Evolutionary conservation across 2,797 vertebrate genomes (phyloP).

Genomic region (Allobates femoralis): DNA sequence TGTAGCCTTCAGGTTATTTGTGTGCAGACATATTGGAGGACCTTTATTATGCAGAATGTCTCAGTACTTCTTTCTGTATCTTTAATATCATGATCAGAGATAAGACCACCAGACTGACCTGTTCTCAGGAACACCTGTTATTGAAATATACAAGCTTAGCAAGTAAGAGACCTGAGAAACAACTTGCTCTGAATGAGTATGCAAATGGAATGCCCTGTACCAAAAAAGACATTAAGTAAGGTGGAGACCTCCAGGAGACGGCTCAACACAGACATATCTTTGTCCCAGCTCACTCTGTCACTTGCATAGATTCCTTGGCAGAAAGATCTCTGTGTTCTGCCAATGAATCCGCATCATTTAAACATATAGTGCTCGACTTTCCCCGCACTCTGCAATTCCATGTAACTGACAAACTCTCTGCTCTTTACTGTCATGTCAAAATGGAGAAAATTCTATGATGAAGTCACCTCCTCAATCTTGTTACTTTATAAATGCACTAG

Average conservation of each 20-base stretch:
- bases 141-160: constrained; percentile 43
- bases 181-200: neutral
- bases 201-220: neutral
- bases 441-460: constrained; percentile 30
- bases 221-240: constrained; percentile 10
- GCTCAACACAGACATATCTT: constrained; percentile 48
- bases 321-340: constrained; percentile 38
- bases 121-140: constrained; percentile 26
- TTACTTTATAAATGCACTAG: neutral
- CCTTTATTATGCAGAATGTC: neutral
- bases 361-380: constrained; percentile 48
- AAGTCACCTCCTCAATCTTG: neutral
- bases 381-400: neutral
- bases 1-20: neutral
- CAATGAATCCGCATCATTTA: constrained; percentile 53
- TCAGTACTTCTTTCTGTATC: neutral
- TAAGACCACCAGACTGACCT: constrained; percentile 2
- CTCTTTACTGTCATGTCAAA: constrained; percentile 7
- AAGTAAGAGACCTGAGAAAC: constrained; percentile 30
- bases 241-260: constrained; percentile 34
- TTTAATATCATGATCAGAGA: neutral
- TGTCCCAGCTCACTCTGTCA: constrained; percentile 51
- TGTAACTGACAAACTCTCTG: constrained; percentile 3
- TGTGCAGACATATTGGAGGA: neutral
- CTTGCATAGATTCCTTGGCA: constrained; percentile 58